Evolutionary conservation across 2,113 vertebrate genomes (phyloP).

Genomic region (Sialia sialis): DNA sequence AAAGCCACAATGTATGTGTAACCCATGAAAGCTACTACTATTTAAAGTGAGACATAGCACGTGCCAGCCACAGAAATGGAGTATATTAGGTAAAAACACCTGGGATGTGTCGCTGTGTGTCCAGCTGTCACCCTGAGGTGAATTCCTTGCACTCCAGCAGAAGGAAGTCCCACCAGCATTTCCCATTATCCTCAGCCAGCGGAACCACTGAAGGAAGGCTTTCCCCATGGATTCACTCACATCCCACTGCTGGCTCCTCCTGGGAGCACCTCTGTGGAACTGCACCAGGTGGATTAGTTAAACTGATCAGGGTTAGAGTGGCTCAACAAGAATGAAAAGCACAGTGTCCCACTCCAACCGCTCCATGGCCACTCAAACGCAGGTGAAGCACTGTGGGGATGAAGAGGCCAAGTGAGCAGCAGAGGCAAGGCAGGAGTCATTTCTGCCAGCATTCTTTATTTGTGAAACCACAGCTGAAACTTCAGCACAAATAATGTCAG

Average conservation of each 20-base stretch:
- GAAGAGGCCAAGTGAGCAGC: background rate
- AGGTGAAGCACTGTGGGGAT: background rate
- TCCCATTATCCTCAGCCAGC: rapidly evolving
- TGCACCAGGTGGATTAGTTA: background rate
- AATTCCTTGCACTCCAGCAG: background rate
- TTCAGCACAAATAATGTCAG: background rate
- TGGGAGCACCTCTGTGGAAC: background rate
- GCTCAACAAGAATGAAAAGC: background rate
- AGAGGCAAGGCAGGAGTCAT: background rate
- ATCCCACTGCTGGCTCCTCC: background rate
- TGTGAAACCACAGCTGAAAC: background rate
- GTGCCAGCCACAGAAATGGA: background rate
- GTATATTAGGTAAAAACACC: background rate
- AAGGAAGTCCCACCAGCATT: background rate
- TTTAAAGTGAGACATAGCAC: background rate
- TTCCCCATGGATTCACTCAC: background rate
- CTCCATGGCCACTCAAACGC: rapidly evolving
- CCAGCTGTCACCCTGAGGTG: background rate
- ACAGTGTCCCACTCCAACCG: background rate
- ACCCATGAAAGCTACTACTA: background rate
- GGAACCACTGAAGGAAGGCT: background rate
- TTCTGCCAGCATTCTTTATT: background rate
- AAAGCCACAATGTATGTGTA: background rate
- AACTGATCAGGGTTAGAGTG: background rate
- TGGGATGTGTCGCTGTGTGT: background rate